Evolutionary conservation across 2,113 vertebrate species (phyloP).

Genomic region (Camarhynchus parvulus): DNA sequence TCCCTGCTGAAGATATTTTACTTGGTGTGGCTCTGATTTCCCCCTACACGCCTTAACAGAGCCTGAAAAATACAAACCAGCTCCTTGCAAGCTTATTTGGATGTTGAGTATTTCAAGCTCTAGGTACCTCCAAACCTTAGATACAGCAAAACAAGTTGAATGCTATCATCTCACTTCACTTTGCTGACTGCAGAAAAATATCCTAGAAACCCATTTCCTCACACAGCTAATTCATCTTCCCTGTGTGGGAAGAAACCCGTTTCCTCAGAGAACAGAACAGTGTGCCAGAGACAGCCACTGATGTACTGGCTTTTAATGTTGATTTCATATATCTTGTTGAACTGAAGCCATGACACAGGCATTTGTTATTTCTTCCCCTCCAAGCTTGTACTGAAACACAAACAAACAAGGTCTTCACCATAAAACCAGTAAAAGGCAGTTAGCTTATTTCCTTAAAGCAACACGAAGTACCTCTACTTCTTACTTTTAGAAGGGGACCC

Average conservation of each 20-base stretch:
- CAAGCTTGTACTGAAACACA: background rate
- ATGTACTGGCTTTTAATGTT: background rate
- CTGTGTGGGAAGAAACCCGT: background rate
- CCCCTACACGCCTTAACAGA: background rate
- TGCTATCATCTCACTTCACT: background rate
- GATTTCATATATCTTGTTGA: background rate
- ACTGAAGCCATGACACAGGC: background rate
- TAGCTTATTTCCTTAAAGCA: background rate
- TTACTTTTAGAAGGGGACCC: background rate
- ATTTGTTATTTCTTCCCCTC: background rate
- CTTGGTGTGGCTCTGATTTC: background rate
- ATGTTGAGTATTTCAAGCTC: background rate
- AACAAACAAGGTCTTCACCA: background rate
- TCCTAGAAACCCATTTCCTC: background rate
- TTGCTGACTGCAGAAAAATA: constrained; percentile 20
- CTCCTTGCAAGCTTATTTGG: background rate
- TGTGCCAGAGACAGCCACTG: background rate
- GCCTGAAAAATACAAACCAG: background rate
- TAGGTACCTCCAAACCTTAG: background rate
- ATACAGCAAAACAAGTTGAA: background rate
- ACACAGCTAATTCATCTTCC: background rate
- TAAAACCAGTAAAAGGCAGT: background rate
- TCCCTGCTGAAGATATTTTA: background rate
- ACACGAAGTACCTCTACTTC: background rate
- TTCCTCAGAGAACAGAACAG: background rate